Evolutionary conservation across 1,140 invertebrate species (phyloP), one percentile per base, ranked within the genome.

Genomic region (Anoplolepis gracilipes): DNA sequence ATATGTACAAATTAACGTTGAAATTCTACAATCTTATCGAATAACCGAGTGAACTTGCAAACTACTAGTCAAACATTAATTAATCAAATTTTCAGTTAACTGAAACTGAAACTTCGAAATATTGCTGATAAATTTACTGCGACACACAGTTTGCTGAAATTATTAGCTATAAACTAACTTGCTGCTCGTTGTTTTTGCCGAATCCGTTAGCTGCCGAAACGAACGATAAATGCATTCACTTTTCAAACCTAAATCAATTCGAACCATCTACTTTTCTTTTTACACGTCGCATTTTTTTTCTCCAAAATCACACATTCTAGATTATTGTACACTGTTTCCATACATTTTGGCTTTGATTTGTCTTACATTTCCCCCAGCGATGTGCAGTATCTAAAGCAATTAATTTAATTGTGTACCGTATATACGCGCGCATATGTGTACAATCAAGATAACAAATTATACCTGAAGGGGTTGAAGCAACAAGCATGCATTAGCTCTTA

Each of bases 361-460:
- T 67, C n/a, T 30, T 22, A 19, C 39, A 33, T 67, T 78, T 53
- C 42, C 42, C 30, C 42, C 8, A 69, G 30, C 62, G 4, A 5
- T 13, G 28, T 33, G 16, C 67, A 70, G 28, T 46, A 16, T 39
- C 16, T 39, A 25, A 42, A 11, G n/a, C 36, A 72, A 82, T 82
- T 82, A 82, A 73, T 82, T 82, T 25, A 69, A 53, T 73, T 30
- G 28, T 30, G 25, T 33, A 33, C 36, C 49, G 7, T 57, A 57
- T 30, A 46, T n/a, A 5, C 36, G 65, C 22, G 6, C 11, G 13
- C 28, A 55, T n/a, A n/a, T n/a, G n/a, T n/a, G n/a, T 22, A 5
- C 22, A 42, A 22, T 53, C n/a, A n/a, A 33, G 78, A 82, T 82
- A 73, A 82, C 67, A 82, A 73, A 82, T 81, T 72, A 72, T 11